Conservation (phyloP, 2,888 invertebrate species). For the Epirrhoe tristata region DNA sequence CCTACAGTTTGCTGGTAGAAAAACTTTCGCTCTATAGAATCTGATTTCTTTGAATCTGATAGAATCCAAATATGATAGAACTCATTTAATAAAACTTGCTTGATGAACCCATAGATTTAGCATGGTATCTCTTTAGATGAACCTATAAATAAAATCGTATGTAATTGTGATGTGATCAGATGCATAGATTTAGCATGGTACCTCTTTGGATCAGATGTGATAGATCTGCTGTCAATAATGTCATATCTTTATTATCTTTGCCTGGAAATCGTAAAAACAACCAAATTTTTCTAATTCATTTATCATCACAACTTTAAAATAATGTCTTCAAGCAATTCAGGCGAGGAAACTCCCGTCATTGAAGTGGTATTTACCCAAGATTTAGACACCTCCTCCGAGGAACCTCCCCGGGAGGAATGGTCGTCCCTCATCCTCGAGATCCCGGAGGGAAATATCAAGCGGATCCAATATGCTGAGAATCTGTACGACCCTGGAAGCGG, state of each 20-base stretch:
- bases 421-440: slow-evolving; percentile 58
- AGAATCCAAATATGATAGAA: too few species aligned
- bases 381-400: slow-evolving; percentile 56
- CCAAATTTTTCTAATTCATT: background rate
- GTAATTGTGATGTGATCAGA: too few species aligned
- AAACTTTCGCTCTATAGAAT: too few species aligned
- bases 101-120: too few species aligned
- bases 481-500: slow-evolving; percentile 64
- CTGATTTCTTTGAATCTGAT: too few species aligned
- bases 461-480: slow-evolving; percentile 48
- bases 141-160: too few species aligned
- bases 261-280: background rate
- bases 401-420: slow-evolving; percentile 69
- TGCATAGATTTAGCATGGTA: too few species aligned
- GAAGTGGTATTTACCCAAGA: slow-evolving; percentile 41
- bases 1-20: too few species aligned
- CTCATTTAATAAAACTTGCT: too few species aligned
- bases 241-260: background rate
- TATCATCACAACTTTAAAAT: slow-evolving; percentile 4
- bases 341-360: slow-evolving; percentile 3
- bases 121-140: too few species aligned
- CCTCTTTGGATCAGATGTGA: background rate
- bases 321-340: slow-evolving; percentile 42
- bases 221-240: background rate
- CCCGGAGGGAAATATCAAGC: slow-evolving; percentile 54